phyloP scores from a whole-genome alignment of 2,888 invertebrate species.

The Agrochola litura region DNA sequence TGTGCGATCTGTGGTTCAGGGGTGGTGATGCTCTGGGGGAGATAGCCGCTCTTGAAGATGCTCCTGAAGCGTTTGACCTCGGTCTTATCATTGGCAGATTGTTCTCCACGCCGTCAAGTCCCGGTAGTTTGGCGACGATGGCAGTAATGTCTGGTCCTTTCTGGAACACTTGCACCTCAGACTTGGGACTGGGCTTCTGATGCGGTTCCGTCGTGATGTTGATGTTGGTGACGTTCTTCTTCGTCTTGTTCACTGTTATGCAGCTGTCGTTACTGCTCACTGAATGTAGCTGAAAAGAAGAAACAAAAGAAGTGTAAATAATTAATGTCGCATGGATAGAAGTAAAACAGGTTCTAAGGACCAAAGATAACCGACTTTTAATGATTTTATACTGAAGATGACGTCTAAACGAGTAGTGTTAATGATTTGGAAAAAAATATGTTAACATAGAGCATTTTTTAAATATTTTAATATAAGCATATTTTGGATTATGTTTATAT shows the following conservation, averaged over 20 bases:
- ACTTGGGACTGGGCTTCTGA: slow-evolving; percentile 84
- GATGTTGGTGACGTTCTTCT: slow-evolving; percentile 93
- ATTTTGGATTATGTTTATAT: too few species aligned
- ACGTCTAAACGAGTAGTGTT: too few species aligned
- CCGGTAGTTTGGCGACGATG: slow-evolving; percentile 92
- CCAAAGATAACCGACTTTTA: too few species aligned
- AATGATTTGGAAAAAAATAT: too few species aligned
- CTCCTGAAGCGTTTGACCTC: slow-evolving; percentile 90
- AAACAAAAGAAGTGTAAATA: not conserved
- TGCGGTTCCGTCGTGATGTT: slow-evolving; percentile 92
- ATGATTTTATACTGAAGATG: too few species aligned
- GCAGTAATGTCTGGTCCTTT: slow-evolving; percentile 95
- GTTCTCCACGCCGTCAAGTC: slow-evolving; percentile 86
- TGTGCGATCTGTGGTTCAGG: slow-evolving; percentile 82
- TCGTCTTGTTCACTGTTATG: slow-evolving; percentile 90
- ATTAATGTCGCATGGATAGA: not conserved
- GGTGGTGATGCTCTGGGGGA: slow-evolving; percentile 82
- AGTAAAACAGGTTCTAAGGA: not conserved
- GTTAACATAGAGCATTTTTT: too few species aligned
- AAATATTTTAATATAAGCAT: too few species aligned
- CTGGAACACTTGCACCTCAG: slow-evolving; percentile 93
- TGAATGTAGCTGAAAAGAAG: slow-evolving; percentile 78
- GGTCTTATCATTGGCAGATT: slow-evolving; percentile 88
- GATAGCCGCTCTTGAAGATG: slow-evolving; percentile 88
- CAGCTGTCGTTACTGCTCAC: slow-evolving; percentile 86